Evolutionary conservation across 2,888 invertebrate genomes (phyloP), one percentile per base, ranked within the genome.

Genomic region (Bellardia pandia): DNA sequence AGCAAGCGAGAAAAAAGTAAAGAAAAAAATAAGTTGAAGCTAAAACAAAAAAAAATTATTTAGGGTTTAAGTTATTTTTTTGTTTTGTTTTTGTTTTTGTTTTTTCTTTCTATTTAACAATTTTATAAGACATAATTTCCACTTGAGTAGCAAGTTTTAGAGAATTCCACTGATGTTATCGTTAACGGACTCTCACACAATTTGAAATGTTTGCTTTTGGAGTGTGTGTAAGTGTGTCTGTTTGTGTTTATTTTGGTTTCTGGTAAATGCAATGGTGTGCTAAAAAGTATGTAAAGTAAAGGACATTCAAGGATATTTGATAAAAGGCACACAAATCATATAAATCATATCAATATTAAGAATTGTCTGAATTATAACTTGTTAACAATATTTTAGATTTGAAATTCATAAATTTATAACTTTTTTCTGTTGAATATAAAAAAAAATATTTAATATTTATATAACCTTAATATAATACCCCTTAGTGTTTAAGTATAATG

Each of bases 111-210:
- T 40, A 42, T 74, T 77, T 60, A 60, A 33, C 37, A 69, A 66
- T 77, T 77, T 64, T 77, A 16, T 56, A 77, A 77, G 66, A 76
- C 48, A 85, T 64, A 77, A 81, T 68, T 72, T 80, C 80, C 64
- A 71, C 76, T 85, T 71, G 62, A 86, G 53, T 69, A 53, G 68
- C 51, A 74, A 72, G 30, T 78, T 78, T 68, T 45, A 16, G 6
- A 30, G 51, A 81, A 64, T 48, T 62, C 16, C 68, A n/a, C 60
- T 78, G 86, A 79, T 86, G 75, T 79, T 86, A 86, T 79, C 86
- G 83, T 71, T 77, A 71, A 68, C 51, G 37, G 74, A 69, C 69
- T 74, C 69, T 74, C 62, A 40, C 40, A 64, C 33, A 56, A 40
- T 80, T 80, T 51, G 30, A 81, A 72, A 71, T 64, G 74, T 56